Evolutionary conservation across 2,888 invertebrate species (phyloP).

Genomic region (Malthinus seriepunctatus): DNA sequence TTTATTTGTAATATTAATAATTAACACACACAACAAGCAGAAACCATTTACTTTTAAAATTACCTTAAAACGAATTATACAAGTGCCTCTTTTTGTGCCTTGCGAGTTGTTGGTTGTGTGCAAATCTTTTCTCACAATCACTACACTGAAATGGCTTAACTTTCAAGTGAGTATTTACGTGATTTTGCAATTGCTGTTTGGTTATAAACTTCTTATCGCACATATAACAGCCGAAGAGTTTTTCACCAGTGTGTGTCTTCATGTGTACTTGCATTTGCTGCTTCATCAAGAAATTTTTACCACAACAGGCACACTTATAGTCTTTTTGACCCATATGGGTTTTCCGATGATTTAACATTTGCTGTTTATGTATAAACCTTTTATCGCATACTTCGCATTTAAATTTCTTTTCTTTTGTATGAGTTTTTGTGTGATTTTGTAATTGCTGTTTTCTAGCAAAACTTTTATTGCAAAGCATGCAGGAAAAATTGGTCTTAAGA

Average conservation of each 20-base stretch:
- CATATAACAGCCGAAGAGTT: slow-evolving; percentile 32
- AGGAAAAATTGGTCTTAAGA: slow-evolving; percentile 21
- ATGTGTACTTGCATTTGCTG: slow-evolving; percentile 37
- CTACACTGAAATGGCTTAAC: slow-evolving; percentile 21
- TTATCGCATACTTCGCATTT: slow-evolving; percentile 23
- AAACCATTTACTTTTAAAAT: too few species aligned
- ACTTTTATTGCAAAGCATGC: slow-evolving; percentile 35
- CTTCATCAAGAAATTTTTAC: slow-evolving; percentile 57
- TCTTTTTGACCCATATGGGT: slow-evolving; percentile 15
- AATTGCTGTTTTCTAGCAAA: slow-evolving; percentile 35
- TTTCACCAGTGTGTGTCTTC: slow-evolving; percentile 35
- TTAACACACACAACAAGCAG: too few species aligned
- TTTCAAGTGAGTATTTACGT: slow-evolving; percentile 18
- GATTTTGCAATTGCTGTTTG: slow-evolving; percentile 27
- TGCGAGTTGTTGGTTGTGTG: slow-evolving; percentile 22
- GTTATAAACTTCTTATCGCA: slow-evolving; percentile 32
- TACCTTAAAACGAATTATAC: neutral
- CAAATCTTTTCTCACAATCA: slow-evolving; percentile 19
- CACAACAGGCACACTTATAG: slow-evolving; percentile 44
- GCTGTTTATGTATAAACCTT: slow-evolving; percentile 27
- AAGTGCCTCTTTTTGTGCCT: slow-evolving; percentile 9
- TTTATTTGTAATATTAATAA: too few species aligned
- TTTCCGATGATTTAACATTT: slow-evolving; percentile 21
- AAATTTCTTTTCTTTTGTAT: slow-evolving; percentile 33
- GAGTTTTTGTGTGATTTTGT: slow-evolving; percentile 24